These are phyloP conservation scores for Colaptes auratus DNA, from an alignment of 2,113 vertebrate species.

Conservation along the genomic window DNA sequence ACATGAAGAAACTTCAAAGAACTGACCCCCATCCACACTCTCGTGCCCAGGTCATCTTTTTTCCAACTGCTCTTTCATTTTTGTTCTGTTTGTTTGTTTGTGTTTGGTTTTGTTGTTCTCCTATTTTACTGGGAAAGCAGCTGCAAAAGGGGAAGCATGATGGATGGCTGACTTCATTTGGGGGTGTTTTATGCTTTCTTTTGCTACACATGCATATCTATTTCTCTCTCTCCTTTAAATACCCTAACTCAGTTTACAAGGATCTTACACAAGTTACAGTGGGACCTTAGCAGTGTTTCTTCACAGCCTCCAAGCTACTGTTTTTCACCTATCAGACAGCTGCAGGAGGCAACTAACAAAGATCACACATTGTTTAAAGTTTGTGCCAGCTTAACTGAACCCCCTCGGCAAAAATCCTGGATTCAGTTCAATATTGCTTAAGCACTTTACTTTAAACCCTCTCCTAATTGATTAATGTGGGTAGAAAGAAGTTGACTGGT, in stretches of 20 bases:
- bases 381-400: neutral
- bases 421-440: neutral
- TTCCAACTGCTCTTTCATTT: neutral
- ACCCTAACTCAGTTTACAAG: neutral
- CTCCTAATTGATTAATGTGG: neutral
- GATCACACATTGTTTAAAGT: neutral
- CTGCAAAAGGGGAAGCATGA: neutral
- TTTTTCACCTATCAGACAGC: neutral
- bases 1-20: neutral
- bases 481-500: neutral
- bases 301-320: neutral
- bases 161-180: neutral
- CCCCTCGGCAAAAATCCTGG: neutral
- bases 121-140: neutral
- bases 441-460: neutral
- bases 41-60: neutral
- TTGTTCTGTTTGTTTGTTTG: neutral
- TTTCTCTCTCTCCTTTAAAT: neutral
- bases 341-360: neutral
- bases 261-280: neutral
- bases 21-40: neutral
- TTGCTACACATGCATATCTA: neutral
- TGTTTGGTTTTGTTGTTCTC: neutral
- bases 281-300: neutral
- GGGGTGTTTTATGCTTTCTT: neutral